These are phyloP conservation scores for Platorchestia sp. DNA, from an alignment of 1,140 invertebrate species.

Conservation along the genomic window DNA sequence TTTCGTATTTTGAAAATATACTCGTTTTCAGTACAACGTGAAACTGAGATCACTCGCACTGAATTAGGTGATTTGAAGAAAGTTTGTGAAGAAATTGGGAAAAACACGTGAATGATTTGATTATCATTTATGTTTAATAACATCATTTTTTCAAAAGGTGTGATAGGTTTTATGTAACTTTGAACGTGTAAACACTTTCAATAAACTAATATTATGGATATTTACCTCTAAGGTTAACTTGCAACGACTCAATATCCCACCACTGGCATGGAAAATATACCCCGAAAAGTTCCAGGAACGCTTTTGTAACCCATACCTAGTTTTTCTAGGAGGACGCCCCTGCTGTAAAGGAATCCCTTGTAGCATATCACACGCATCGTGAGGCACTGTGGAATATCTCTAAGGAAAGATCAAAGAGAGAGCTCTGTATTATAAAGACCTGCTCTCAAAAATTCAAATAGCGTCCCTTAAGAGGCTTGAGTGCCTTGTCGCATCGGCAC, in stretches of 20 bases:
- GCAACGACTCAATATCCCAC: neutral
- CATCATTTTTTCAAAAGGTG: no score
- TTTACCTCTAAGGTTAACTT: neutral
- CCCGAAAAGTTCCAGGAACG: neutral
- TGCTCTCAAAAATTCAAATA: slow-evolving; percentile 44
- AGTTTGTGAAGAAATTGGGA: no score
- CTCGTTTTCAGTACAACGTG: no score
- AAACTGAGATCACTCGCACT: no score
- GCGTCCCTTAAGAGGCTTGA: slow-evolving; percentile 37
- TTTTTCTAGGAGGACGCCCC: neutral
- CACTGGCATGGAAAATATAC: neutral
- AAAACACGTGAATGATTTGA: no score
- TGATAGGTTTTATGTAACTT: no score
- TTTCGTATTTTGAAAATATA: no score
- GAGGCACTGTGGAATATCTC: slow-evolving; percentile 5
- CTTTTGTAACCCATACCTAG: neutral
- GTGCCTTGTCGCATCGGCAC: slow-evolving; percentile 34
- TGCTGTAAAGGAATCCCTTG: neutral
- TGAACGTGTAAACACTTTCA: no score
- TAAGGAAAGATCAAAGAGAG: slow-evolving; percentile 25
- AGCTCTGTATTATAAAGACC: slow-evolving; percentile 7
- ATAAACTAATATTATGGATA: no score
- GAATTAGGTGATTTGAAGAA: no score
- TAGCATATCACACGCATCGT: neutral
- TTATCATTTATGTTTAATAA: no score